phyloP scores from a whole-genome alignment of 2,888 invertebrate genomes.

The Papilio protenor region DNA sequence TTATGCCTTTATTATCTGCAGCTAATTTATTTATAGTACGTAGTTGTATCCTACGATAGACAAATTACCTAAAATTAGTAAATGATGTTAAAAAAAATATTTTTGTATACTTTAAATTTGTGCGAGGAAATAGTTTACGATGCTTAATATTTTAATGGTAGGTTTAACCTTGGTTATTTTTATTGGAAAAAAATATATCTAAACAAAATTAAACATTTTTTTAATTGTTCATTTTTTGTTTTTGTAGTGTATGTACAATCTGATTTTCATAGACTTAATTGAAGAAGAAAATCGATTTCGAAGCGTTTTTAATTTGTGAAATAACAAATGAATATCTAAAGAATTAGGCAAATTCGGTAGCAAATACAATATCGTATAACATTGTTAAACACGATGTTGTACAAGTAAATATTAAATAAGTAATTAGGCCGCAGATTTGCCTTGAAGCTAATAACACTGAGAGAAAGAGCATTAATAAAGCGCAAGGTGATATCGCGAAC shows the following conservation, averaged over 20 bases:
- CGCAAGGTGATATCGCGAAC: conserved; percentile 35
- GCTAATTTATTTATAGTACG: not conserved
- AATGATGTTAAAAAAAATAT: not conserved
- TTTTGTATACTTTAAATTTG: not conserved
- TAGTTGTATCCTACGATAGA: not conserved
- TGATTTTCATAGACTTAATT: not conserved
- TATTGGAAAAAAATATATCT: not conserved
- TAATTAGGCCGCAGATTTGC: conserved; percentile 41
- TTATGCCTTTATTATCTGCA: not conserved
- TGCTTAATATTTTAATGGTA: not conserved
- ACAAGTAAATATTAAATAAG: conserved; percentile 35
- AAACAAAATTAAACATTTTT: not conserved
- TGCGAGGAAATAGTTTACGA: not conserved
- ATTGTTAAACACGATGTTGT: conserved; percentile 14
- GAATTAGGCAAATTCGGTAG: not conserved
- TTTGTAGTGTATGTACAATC: too few species aligned
- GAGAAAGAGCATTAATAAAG: conserved; percentile 40
- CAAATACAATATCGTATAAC: not conserved
- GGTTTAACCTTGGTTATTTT: not conserved
- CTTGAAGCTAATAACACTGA: conserved; percentile 39
- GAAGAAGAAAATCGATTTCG: not conserved
- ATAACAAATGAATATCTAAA: not conserved
- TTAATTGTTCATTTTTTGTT: too few species aligned
- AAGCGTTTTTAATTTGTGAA: not conserved
- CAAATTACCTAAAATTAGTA: not conserved